phyloP scores from a whole-genome alignment of 2,797 vertebrate species.

The Centroberyx gerrardi region DNA sequence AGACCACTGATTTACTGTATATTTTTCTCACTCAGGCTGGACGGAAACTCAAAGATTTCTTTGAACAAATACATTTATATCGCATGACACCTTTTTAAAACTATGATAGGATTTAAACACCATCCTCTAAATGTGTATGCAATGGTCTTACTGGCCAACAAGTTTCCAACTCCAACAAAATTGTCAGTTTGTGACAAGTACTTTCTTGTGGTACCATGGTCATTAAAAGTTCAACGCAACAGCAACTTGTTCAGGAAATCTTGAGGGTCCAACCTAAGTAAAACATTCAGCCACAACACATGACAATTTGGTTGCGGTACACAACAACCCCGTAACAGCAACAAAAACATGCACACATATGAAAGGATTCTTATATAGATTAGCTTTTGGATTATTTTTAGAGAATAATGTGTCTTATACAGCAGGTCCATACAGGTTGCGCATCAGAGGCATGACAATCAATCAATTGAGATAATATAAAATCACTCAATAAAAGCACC shows the following conservation, averaged over 20 bases:
- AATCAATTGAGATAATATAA: conserved; percentile 18
- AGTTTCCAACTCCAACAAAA: no score
- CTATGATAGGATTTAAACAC: conserved; percentile 1
- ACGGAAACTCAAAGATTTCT: conserved; percentile 27
- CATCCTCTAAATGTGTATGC: neutral
- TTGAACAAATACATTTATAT: conserved; percentile 19
- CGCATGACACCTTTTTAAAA: conserved; percentile 9
- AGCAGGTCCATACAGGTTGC: conserved; percentile 21
- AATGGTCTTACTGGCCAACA: neutral
- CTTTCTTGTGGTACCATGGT: neutral
- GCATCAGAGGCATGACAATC: conserved; percentile 14
- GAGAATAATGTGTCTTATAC: conserved; percentile 21
- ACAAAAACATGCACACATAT: conserved; percentile 50
- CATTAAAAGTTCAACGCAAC: neutral
- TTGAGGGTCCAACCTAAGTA: conserved; percentile 1
- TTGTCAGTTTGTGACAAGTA: neutral
- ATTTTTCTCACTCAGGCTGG: conserved; percentile 10
- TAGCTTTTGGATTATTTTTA: neutral
- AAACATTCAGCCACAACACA: neutral
- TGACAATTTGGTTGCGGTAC: neutral
- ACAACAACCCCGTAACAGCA: neutral
- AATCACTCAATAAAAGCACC: conserved; percentile 11
- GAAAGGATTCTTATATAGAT: conserved; percentile 4
- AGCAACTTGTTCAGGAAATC: neutral
- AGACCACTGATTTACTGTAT: conserved; percentile 2